Evolutionary conservation across 2,797 vertebrate species (phyloP).

Genomic region (Myoxocephalus aenaeus): DNA sequence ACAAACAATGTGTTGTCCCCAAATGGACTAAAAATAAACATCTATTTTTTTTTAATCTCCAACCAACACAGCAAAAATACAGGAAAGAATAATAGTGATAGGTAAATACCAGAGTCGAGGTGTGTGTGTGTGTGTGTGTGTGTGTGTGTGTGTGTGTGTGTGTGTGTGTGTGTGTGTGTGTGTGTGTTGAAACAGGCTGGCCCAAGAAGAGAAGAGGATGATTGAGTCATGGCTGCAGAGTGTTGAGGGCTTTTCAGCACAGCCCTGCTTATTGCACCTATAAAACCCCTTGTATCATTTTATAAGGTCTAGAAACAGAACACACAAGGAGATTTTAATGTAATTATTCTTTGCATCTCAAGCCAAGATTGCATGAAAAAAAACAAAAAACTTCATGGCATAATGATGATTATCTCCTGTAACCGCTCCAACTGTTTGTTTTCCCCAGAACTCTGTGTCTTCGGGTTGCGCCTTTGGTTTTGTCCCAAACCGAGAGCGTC

Average conservation of each 20-base stretch:
- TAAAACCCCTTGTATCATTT: slow-evolving; percentile 61
- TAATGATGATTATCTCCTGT: slow-evolving; percentile 20
- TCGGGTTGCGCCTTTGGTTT: neutral
- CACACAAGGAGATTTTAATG: slow-evolving; percentile 6
- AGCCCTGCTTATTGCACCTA: slow-evolving; percentile 52
- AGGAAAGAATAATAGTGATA: neutral
- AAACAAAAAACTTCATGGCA: slow-evolving; percentile 6
- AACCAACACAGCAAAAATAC: neutral
- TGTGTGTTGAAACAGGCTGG: slow-evolving; percentile 26
- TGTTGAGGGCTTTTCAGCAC: slow-evolving; percentile 60
- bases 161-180: too few species aligned
- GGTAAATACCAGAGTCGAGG: slow-evolving; percentile 7
- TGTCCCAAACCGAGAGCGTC: neutral
- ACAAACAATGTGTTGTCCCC: neutral
- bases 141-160: too few species aligned
- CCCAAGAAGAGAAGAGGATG: slow-evolving; percentile 41
- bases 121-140: neutral
- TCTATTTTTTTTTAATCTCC: neutral
- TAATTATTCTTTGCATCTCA: slow-evolving; percentile 14
- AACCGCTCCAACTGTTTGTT: slow-evolving; percentile 20
- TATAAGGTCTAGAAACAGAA: slow-evolving; percentile 48
- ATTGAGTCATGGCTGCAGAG: slow-evolving; percentile 56
- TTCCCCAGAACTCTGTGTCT: neutral
- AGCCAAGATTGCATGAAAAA: slow-evolving; percentile 7
- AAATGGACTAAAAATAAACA: neutral